Evolutionary conservation across 2,113 vertebrate species (phyloP).

Genomic region (Nycticryphes semicollaris): DNA sequence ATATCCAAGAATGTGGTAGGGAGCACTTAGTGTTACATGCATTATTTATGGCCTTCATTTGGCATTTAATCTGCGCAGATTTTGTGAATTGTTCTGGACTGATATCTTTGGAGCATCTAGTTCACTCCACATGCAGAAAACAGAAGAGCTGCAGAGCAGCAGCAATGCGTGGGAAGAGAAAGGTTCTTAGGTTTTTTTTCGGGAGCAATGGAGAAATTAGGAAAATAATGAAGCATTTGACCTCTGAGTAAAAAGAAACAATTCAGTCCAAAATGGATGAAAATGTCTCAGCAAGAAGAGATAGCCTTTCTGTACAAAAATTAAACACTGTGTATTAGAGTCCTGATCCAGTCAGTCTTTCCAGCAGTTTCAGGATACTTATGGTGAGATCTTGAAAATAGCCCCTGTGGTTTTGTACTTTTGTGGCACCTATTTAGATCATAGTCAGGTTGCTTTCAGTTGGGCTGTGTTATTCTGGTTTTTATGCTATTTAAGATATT

Average conservation of each 20-base stretch:
- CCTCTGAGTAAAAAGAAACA: not conserved
- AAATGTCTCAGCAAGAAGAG: not conserved
- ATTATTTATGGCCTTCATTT: slow-evolving; percentile 45
- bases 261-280: not conserved
- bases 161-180: not conserved
- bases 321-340: not conserved
- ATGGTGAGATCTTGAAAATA: not conserved
- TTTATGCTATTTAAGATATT: not conserved
- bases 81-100: not conserved
- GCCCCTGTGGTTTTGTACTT: not conserved
- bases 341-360: not conserved
- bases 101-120: not conserved
- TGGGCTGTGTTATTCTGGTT: not conserved
- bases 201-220: not conserved
- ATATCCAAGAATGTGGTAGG: not conserved
- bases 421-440: not conserved
- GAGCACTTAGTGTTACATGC: not conserved
- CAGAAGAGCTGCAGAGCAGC: not conserved
- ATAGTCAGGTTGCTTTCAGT: not conserved
- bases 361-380: not conserved
- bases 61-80: slow-evolving; percentile 11
- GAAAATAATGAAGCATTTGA: not conserved
- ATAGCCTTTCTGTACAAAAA: not conserved
- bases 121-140: not conserved
- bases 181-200: not conserved